These are phyloP conservation scores for Amphimedon queenslandica DNA, from an alignment of 37 sponge, comb jelly and placozoan species.

Conservation along the genomic window DNA sequence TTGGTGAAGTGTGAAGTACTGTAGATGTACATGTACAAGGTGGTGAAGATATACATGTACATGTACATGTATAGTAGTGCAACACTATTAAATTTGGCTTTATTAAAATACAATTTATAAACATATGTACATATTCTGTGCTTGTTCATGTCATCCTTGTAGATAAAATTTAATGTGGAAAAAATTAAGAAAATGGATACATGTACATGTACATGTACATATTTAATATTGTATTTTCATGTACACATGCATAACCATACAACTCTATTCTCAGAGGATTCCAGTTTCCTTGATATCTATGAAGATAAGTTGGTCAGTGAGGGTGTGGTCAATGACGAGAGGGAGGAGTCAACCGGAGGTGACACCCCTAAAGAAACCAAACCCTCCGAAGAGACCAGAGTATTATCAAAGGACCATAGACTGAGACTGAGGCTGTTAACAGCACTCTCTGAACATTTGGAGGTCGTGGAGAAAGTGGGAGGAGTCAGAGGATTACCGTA, in stretches of 20 bases:
- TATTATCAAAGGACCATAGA: slow-evolving; percentile 3
- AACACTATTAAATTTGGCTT: no score
- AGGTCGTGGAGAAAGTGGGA: slow-evolving; percentile 37
- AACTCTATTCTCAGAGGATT: slow-evolving; percentile 4
- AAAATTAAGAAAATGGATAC: no score
- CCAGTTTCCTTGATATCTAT: neutral
- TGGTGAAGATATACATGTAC: no score
- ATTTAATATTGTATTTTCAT: no score
- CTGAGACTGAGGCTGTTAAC: slow-evolving; percentile 41
- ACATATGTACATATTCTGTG: no score
- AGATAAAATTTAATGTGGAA: no score
- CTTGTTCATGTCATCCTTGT: no score
- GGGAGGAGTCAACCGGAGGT: neutral
- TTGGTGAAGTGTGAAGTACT: no score
- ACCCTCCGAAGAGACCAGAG: neutral
- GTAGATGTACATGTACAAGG: no score
- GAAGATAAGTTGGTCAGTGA: slow-evolving; percentile 1
- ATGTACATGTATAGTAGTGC: no score
- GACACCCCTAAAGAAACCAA: neutral
- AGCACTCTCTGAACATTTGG: slow-evolving; percentile 32
- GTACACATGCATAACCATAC: no score
- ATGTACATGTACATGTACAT: neutral
- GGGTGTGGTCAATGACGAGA: neutral
- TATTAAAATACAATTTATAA: no score
- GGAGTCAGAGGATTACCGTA: slow-evolving; percentile 61